Evolutionary conservation across 2,888 invertebrate species (phyloP), one percentile per base, ranked within the genome.

Genomic region (Heliconius hortense): DNA sequence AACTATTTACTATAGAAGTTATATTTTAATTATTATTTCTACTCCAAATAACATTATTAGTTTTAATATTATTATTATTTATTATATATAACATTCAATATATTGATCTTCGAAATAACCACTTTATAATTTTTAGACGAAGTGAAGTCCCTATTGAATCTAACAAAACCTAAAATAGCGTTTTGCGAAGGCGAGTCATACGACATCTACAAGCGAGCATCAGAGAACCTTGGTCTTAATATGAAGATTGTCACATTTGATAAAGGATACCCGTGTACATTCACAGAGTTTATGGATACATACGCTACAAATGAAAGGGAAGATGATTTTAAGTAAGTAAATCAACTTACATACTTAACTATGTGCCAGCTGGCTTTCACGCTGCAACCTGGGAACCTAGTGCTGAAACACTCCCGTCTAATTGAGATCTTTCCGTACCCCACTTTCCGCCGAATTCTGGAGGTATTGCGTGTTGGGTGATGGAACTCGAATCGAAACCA

Each of bases 111-210:
- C 10, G 1, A 8, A 31, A 63, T 10, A 63, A 21, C 21, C 31
- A 15, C 7, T 43, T 24, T 39, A n/a, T 48, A 4, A 59, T 56
- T 39, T 86, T 35, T 86, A 93, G 92, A 82, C 53, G 91, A 92
- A 84, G 84, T 92, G 4, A 86, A 84, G 77, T 77, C 81, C 1
- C 63, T 88, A 0, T 86, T 92, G 73, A 85, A 87, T 74, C 76
- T 88, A 35, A 83, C 88, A 0, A 77, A 81, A 35, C 92, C 93
- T 0, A 88, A 86, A 80, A 82, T 92, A 78, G 88, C 87, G 0
- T 90, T 92, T 73, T 92, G 92, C 73, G 85, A 89, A 72, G 78
- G 81, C 24, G 86, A 86, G 8, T 77, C 82, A 0, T 82, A 82
- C 24, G 81, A 84, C 0, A 78, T 83, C 1, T 88, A 87, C 69